Conservation (phyloP, 2,113 vertebrate genomes). For the Tor tambroides region DNA sequence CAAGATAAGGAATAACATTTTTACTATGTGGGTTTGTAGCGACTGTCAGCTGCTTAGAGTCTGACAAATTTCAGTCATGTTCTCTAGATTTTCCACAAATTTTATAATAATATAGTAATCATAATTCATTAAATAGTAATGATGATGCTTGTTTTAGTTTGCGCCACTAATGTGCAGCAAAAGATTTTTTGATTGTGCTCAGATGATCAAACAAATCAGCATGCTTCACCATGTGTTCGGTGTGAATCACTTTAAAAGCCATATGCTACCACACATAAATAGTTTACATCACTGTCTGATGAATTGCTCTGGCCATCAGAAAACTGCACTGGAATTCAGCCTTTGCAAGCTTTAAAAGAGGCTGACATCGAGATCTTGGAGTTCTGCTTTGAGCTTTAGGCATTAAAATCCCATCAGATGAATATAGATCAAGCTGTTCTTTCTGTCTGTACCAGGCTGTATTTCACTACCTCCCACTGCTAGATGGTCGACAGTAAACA, state of each 20-base stretch:
- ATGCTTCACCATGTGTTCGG: constrained; percentile 33
- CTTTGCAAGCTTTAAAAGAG: background rate
- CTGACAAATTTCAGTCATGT: background rate
- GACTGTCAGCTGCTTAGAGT: background rate
- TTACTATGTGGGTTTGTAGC: background rate
- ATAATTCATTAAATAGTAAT: background rate
- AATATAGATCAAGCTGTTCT: constrained; percentile 11
- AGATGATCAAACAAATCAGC: constrained; percentile 24
- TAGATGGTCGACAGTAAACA: background rate
- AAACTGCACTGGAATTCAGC: background rate
- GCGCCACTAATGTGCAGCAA: constrained; percentile 12
- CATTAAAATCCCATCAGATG: background rate
- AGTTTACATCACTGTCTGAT: constrained; percentile 35
- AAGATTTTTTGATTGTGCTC: constrained; percentile 28
- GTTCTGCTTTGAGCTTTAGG: background rate
- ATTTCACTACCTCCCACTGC: constrained; percentile 25
- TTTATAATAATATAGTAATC: background rate
- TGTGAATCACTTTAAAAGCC: constrained; percentile 43
- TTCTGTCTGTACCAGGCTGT: background rate
- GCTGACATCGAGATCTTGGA: background rate
- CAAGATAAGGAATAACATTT: background rate
- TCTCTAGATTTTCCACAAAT: background rate
- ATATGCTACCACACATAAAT: constrained; percentile 22
- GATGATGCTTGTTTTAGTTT: background rate
- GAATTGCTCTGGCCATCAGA: background rate